Base-by-base conservation (phyloP, 2,797 vertebrate species). In the Sphenopsis melanotis region DNA sequence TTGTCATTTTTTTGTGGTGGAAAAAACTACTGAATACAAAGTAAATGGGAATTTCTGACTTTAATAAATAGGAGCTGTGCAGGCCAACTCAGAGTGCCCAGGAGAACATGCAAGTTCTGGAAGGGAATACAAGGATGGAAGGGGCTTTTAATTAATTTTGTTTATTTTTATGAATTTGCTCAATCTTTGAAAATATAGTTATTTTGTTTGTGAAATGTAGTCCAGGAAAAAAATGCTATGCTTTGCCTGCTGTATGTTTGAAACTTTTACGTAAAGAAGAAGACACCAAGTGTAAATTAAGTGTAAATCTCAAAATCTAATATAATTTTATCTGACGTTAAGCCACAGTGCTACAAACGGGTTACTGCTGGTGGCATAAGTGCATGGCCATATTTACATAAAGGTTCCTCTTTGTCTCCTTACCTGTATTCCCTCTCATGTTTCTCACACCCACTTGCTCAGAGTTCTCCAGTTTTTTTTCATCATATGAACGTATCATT, bases 401-500 rank as follows among this genome's bases (percentile, higher is more conserved):
- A 93, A 96, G 49, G 29, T 93, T 95, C 86, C 68, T 96, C 96
- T 97, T 97, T 95, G 97, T 97, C 96, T 97, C 78, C 90, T 96
- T 96, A 94, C 93, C 90, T 98, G 70, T 86, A 69, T 89, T 81
- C 52, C 12, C 41, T 87, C 52, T 80, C 61, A 29, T 39, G 71
- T 97, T 97, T 97, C 90, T 97, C 60, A 96, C 95, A 95, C 89
- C 89, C 90, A 93, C 97, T 97, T 93, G 82, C 10, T n/a, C 96
- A 93, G 94, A 95, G 70, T 84, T 82, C 95, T 97, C 89, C 87
- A 94, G 93, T 57, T 79, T 97, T 97, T 97, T 96, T 97, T 96
- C 90, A 89, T 95, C 84, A 71, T 90, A 87, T 46, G 82, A 96
- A 97, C 96, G 97, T 97, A 97, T 98, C 92, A 86, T 95, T 98